These are phyloP conservation scores for Drosophila guanche DNA, from an alignment of 1,140 invertebrate genomes.

Conservation along the genomic window DNA sequence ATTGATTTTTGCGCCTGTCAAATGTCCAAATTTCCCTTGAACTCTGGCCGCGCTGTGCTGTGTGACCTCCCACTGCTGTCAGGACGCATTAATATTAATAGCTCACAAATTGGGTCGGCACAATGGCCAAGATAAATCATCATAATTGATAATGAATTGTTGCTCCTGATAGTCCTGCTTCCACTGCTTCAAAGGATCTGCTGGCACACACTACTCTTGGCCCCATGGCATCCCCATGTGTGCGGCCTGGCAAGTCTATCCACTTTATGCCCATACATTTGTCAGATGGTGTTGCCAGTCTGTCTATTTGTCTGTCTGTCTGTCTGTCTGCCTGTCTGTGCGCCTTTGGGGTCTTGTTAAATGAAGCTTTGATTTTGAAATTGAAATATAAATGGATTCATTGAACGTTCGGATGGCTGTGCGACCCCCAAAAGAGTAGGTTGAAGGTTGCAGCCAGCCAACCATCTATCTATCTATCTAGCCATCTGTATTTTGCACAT, in stretches of 20 bases:
- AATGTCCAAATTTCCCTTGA: constrained; percentile 37
- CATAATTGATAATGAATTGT: constrained; percentile 81
- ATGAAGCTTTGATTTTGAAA: constrained; percentile 40
- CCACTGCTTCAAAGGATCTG: no score
- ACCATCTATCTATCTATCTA: no score
- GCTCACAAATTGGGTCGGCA: constrained; percentile 77
- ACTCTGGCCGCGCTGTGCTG: constrained; percentile 10
- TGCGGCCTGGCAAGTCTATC: constrained; percentile 9
- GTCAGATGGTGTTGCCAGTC: constrained; percentile 26
- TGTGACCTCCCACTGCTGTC: constrained; percentile 18
- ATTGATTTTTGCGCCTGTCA: constrained; percentile 50
- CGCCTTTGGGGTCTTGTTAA: constrained; percentile 16
- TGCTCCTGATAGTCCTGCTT: constrained; percentile 7
- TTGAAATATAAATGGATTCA: constrained; percentile 38
- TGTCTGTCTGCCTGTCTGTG: constrained; percentile 3
- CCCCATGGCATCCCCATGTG: no score
- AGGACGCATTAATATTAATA: constrained; percentile 73
- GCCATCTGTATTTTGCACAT: no score
- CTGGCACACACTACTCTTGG: no score
- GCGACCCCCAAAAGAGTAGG: not conserved
- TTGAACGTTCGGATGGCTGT: constrained; percentile 9
- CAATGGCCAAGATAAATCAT: constrained; percentile 71
- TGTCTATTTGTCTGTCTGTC: constrained; percentile 1
- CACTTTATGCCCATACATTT: constrained; percentile 38
- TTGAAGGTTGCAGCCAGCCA: not conserved